Base-by-base conservation (phyloP, 2,888 invertebrate species). In the Fragum sueziense region DNA sequence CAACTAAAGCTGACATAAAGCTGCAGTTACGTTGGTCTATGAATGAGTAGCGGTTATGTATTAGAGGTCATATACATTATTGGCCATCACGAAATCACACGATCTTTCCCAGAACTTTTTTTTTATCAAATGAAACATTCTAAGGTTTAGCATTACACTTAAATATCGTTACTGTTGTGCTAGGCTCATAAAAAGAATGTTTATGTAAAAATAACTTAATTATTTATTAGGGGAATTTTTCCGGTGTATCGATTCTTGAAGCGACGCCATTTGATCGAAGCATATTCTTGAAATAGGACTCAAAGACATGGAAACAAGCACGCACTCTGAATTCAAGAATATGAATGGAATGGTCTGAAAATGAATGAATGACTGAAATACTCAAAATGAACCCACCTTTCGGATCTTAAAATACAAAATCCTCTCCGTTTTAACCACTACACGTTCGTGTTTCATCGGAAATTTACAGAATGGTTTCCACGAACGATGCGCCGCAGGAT, bases 391-490 rank as follows among this genome's bases (percentile, higher is more conserved):
- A 27, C 29, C 7, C 3, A 27, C 27, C 27, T 57, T 29, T 9
- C 27, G 27, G 29, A 57, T 4, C 57, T 57, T 57, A 27, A 25
- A 57, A 14, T 27, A 20, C 17, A 29, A 25, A 27, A 29, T 27
- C 27, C 29, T 27, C 17, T 57, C 27, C 57, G 27, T 14, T 27
- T 27, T 22, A 25, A 29, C 57, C 27, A 29, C 57, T 27, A 29
- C 27, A 27, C 57, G 29, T 29, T 27, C 29, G 29, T 25, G 29
- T 57, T 22, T 57, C 57, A 57, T 57, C 57, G 57, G 57, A 57
- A 57, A 57, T 25, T 57, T 57, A 57, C 57, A 27, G 57, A 57
- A 57, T 57, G 57, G 7, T 29, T 47, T 25, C 57, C 57, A 29
- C 27, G 25, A 57, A 25, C 25, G 57, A 57, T 57, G 57, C 57